phyloP scores from a whole-genome alignment of 2,888 invertebrate species.

The Microdon myrmicae region DNA sequence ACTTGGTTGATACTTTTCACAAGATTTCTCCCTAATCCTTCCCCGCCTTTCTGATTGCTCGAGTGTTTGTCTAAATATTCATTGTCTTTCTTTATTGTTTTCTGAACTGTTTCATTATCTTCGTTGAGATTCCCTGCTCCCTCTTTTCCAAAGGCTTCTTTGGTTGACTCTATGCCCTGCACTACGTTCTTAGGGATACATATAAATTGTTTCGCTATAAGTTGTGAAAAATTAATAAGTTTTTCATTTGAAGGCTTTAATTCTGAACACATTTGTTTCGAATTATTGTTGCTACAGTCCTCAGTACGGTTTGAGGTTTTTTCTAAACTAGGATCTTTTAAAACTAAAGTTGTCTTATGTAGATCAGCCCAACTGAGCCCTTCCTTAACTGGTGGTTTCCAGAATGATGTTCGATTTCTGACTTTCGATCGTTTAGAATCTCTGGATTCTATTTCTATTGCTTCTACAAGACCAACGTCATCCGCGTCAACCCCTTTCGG shows the following conservation, averaged over 20 bases:
- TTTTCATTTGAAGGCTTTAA: slow-evolving; percentile 53
- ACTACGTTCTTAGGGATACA: slow-evolving; percentile 65
- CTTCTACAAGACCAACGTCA: slow-evolving; percentile 61
- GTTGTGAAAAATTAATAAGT: slow-evolving; percentile 63
- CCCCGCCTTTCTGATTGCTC: too few relatives aligned
- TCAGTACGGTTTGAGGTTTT: slow-evolving; percentile 57
- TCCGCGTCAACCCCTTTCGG: slow-evolving; percentile 54
- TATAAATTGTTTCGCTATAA: slow-evolving; percentile 64
- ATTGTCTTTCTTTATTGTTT: slow-evolving; percentile 55
- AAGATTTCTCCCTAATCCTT: too few relatives aligned
- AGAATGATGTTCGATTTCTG: slow-evolving; percentile 57
- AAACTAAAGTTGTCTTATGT: slow-evolving; percentile 57
- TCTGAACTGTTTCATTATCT: not conserved
- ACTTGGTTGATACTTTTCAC: too few relatives aligned
- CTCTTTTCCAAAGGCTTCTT: slow-evolving; percentile 63
- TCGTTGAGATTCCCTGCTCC: slow-evolving; percentile 54
- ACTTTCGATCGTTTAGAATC: slow-evolving; percentile 19
- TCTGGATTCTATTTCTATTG: slow-evolving; percentile 60
- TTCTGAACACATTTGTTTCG: slow-evolving; percentile 14
- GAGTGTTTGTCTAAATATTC: too few relatives aligned
- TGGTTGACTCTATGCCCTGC: slow-evolving; percentile 65
- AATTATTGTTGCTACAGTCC: slow-evolving; percentile 48
- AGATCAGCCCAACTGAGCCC: slow-evolving; percentile 61
- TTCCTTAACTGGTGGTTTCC: slow-evolving; percentile 62
- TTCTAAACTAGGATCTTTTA: slow-evolving; percentile 57